phyloP scores from a whole-genome alignment of 2,888 invertebrate species.

The Fissipunctia ypsillon region DNA sequence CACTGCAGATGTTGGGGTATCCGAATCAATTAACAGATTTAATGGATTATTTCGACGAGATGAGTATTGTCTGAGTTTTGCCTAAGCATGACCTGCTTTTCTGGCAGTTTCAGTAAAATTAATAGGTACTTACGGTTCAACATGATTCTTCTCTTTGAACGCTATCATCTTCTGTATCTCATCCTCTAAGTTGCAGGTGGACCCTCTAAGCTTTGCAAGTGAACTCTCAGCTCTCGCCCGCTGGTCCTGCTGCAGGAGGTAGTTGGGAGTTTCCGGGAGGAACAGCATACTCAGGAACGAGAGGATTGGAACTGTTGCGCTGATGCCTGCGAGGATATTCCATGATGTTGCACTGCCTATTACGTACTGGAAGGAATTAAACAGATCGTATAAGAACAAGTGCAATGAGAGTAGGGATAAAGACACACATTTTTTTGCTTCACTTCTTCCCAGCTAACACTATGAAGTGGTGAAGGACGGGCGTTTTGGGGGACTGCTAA shows the following conservation, averaged over 20 bases:
- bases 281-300: slow-evolving; percentile 91
- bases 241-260: slow-evolving; percentile 91
- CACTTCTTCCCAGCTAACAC: no score
- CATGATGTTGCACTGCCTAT: slow-evolving; percentile 91
- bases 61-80: no score
- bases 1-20: no score
- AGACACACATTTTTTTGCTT: background rate
- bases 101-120: background rate
- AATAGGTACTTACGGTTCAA: slow-evolving; percentile 88
- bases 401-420: background rate
- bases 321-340: slow-evolving; percentile 92
- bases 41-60: no score
- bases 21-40: no score
- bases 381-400: background rate
- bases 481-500: no score
- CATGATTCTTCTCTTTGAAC: slow-evolving; percentile 92
- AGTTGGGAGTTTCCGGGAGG: slow-evolving; percentile 94
- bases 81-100: background rate
- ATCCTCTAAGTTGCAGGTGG: slow-evolving; percentile 91
- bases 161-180: slow-evolving; percentile 91
- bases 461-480: no score
- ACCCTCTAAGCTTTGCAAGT: slow-evolving; percentile 91
- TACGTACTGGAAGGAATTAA: slow-evolving; percentile 87
- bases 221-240: slow-evolving; percentile 91
- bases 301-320: slow-evolving; percentile 91